These are phyloP conservation scores for Chionomys nivalis DNA, from an alignment of 2,113 vertebrate species.

Conservation along the genomic window DNA sequence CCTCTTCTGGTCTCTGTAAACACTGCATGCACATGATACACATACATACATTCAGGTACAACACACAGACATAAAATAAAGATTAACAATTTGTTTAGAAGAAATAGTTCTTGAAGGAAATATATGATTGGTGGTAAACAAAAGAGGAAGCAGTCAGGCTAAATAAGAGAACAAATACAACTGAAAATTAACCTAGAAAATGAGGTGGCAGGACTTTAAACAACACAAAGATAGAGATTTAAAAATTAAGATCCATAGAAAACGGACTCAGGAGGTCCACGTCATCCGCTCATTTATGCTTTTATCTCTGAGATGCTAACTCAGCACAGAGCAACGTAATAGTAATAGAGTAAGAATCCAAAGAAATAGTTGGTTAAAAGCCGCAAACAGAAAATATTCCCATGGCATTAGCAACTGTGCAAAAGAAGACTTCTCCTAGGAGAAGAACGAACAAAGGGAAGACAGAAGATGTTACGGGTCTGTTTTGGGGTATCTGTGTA, in stretches of 20 bases:
- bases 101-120: background rate
- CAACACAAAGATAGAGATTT: background rate
- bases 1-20: background rate
- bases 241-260: background rate
- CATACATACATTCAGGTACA: background rate
- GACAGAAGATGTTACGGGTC: background rate
- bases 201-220: background rate
- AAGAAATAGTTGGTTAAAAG: background rate
- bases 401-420: background rate
- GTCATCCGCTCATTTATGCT: background rate
- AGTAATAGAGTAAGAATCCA: background rate
- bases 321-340: background rate
- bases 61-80: background rate
- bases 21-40: background rate
- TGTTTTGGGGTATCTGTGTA: background rate
- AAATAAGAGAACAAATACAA: background rate
- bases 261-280: background rate
- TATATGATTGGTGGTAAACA: background rate
- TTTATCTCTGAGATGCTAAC: background rate
- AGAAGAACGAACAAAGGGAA: background rate
- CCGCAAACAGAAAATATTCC: background rate
- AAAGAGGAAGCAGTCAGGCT: background rate
- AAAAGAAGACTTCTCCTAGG: background rate
- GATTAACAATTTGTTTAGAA: background rate
- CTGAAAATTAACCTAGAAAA: conserved; percentile 34